A percentile compares a stretch with the other conserved stretches of the same genome.
phyloP scores from a whole-genome alignment of 2,797 vertebrate species.

The Sebastes minor region DNA sequence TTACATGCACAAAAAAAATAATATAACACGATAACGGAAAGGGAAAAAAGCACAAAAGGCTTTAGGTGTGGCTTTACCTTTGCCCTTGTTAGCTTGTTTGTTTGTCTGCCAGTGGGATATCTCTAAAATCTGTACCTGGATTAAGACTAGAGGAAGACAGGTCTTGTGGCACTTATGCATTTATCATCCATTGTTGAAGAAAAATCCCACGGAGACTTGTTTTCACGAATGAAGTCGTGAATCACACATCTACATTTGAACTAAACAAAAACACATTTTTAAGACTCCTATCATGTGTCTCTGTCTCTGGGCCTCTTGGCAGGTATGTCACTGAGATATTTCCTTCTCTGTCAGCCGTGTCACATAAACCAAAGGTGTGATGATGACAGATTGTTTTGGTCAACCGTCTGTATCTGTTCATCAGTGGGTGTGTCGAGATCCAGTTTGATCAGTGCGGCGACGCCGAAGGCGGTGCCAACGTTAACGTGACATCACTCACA shows the following conservation, averaged over 20 bases:
- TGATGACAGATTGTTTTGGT: neutral
- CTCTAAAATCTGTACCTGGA: neutral
- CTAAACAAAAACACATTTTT: neutral
- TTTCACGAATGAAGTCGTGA: neutral
- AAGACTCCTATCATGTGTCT: neutral
- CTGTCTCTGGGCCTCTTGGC: neutral
- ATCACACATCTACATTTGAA: no score
- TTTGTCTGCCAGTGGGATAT: neutral
- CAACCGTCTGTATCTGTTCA: neutral
- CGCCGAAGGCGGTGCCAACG: neutral
- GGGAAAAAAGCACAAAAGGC: no score
- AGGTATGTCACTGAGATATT: neutral
- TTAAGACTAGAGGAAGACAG: neutral
- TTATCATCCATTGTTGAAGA: no score
- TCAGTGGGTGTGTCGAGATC: constrained; percentile 28
- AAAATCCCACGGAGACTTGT: no score
- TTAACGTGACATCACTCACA: constrained; percentile 17
- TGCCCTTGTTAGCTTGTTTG: neutral
- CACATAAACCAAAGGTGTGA: neutral
- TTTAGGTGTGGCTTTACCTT: neutral
- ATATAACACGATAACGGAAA: no score
- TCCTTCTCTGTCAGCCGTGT: neutral
- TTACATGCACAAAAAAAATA: no score
- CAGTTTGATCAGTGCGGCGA: constrained; percentile 45
- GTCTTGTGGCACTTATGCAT: neutral